These are phyloP conservation scores for Macrotis lagotis DNA, from an alignment of 2,113 vertebrate genomes.

Conservation along the genomic window DNA sequence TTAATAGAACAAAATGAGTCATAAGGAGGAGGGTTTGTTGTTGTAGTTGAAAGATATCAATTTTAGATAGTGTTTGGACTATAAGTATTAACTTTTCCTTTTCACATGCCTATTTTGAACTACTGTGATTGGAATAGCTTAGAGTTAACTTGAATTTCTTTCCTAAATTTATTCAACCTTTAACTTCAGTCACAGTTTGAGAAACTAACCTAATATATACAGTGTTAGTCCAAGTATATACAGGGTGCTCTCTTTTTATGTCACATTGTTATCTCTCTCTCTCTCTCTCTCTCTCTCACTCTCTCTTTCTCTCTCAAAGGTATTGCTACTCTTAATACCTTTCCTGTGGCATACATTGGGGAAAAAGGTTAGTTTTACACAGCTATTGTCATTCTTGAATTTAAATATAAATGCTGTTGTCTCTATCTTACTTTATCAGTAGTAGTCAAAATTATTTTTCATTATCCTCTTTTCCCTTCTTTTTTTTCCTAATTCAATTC, in stretches of 20 bases:
- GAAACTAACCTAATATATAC: neutral
- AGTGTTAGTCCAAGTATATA: neutral
- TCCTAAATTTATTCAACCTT: neutral
- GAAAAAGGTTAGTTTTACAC: neutral
- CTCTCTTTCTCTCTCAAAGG: neutral
- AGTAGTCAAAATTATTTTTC: neutral
- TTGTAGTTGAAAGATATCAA: neutral
- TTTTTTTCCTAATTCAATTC: neutral
- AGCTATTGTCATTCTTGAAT: neutral
- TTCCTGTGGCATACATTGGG: neutral
- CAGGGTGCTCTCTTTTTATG: neutral
- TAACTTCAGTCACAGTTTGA: neutral
- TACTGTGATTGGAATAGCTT: neutral
- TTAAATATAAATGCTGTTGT: neutral
- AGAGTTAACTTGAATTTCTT: neutral
- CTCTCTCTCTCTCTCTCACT: neutral
- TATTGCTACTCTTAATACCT: neutral
- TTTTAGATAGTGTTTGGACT: neutral
- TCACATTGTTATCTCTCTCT: neutral
- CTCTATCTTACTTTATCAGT: neutral
- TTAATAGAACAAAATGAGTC: neutral
- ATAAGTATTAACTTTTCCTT: neutral
- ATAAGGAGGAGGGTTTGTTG: neutral
- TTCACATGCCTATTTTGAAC: neutral
- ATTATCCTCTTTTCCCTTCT: neutral